A percentile compares a stretch with the other conserved stretches of the same genome.
Evolutionary conservation across 2,797 vertebrate species (phyloP).

Genomic region (Ibycter americanus): DNA sequence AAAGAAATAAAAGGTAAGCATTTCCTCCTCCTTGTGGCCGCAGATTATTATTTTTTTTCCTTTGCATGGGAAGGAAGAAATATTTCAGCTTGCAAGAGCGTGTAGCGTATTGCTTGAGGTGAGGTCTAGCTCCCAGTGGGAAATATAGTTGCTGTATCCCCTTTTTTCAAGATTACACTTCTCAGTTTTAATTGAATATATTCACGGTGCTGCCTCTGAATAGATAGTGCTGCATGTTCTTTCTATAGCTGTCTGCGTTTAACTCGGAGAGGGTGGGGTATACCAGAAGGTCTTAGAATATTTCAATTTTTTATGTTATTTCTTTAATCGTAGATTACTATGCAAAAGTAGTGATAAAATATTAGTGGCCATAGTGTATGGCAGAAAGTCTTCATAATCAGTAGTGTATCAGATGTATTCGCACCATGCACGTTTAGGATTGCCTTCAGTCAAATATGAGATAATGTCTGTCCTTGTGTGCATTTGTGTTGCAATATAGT

Average conservation of each 20-base stretch:
- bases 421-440: not conserved
- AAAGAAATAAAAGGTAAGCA: conserved; percentile 39
- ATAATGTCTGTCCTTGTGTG: not conserved
- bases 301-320: not conserved
- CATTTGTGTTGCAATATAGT: not conserved
- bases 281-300: not conserved
- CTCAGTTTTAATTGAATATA: not conserved
- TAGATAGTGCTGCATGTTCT: not conserved
- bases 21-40: not conserved
- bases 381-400: not conserved
- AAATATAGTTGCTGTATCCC: not conserved
- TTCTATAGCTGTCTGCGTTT: not conserved
- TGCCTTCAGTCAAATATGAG: not conserved
- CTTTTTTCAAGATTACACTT: not conserved
- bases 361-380: not conserved
- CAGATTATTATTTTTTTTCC: not conserved
- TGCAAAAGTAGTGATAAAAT: not conserved
- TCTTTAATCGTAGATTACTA: not conserved
- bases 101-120: not conserved
- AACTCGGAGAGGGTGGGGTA: not conserved
- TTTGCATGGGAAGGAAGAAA: not conserved
- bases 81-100: not conserved
- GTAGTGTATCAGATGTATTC: not conserved
- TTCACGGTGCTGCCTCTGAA: conserved; percentile 1
- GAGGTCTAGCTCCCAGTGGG: not conserved